Evolutionary conservation across 2,113 vertebrate genomes (phyloP).

Genomic region (Hypomesus transpacificus): DNA sequence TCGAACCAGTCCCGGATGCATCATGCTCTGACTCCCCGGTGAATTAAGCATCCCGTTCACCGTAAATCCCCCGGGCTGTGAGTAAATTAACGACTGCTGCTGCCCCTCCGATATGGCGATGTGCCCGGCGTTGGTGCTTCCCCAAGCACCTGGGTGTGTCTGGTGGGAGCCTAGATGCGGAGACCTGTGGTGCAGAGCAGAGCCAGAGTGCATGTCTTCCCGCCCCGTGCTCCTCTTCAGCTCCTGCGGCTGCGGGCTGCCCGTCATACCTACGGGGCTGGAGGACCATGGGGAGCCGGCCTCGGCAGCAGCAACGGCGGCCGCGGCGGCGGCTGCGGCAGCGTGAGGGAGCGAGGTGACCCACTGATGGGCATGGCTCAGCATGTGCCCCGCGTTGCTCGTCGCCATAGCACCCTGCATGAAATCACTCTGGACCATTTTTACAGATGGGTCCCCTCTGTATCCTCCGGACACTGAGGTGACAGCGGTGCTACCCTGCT

Average conservation of each 20-base stretch:
- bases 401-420: conserved; percentile 92
- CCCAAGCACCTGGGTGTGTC: conserved; percentile 84
- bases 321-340: conserved; percentile 84
- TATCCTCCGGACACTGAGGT: conserved; percentile 83
- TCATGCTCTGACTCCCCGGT: conserved; percentile 82
- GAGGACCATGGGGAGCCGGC: conserved; percentile 84
- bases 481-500: conserved; percentile 80
- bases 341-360: conserved; percentile 90
- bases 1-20: conserved; percentile 86
- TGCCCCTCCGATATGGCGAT: conserved; percentile 83
- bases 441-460: conserved; percentile 82
- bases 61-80: conserved; percentile 88
- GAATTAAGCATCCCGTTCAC: conserved; percentile 95
- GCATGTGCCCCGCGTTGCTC: conserved; percentile 91
- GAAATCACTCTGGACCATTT: conserved; percentile 95
- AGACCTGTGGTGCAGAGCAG: conserved; percentile 84
- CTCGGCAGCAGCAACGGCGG: conserved; percentile 82
- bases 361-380: conserved; percentile 95
- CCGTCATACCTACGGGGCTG: conserved; percentile 78
- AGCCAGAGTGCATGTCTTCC: conserved; percentile 83
- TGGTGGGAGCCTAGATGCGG: conserved; percentile 83
- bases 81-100: conserved; percentile 86
- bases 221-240: conserved; percentile 80
- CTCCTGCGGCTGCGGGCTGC: conserved; percentile 80
- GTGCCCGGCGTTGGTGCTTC: conserved; percentile 80